Base-by-base conservation (phyloP, 2,113 vertebrate species). In the Notechis scutatus region DNA sequence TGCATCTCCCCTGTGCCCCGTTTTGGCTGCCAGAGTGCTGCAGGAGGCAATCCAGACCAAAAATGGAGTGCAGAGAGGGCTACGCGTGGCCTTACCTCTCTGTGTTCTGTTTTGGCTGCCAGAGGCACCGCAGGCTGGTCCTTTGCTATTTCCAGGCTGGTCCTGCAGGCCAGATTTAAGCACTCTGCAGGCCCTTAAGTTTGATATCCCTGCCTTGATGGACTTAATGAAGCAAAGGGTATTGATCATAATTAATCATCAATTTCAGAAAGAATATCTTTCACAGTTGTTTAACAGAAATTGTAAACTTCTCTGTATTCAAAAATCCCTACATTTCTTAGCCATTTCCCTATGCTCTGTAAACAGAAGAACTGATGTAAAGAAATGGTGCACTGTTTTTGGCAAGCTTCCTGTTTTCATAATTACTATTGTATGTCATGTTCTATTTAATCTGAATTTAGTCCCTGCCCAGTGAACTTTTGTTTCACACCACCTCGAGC, bases 391-490 rank as follows among this genome's bases (percentile, higher is more conserved):
- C 47, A 69, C 52, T 47, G 12, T 88, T 91, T 61, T 81, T 88
- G 92, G 85, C 47, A 87, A 81, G 1, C 24, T 23, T 91, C 29
- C 23, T 91, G 42, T 23, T 12, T 47, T 64, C 20, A 91, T 74
- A 91, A 87, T 55, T 93, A 20, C 89, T 91, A 24, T 91, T 85
- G 45, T 69, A 29, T 74, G 47, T 23, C 47, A 56, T 87, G 34
- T 88, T 74, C 69, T 45, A 47, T 93, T 91, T 69, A 88, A 91
- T 57, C 90, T 91, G 52, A 55, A 88, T 90, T 39, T 47, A 57
- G 34, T 87, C 59, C 88, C 86, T 39, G 21, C 85, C 42, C 34
- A 87, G 23, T 91, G 87, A 91, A 85, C 50, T 93, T 85, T 45
- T 88, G 55, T 88, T 56, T 91, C 21, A 21, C 50, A 12, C 14